Base-by-base conservation (phyloP, 2,113 vertebrate genomes). In the Ciconia boyciana region DNA sequence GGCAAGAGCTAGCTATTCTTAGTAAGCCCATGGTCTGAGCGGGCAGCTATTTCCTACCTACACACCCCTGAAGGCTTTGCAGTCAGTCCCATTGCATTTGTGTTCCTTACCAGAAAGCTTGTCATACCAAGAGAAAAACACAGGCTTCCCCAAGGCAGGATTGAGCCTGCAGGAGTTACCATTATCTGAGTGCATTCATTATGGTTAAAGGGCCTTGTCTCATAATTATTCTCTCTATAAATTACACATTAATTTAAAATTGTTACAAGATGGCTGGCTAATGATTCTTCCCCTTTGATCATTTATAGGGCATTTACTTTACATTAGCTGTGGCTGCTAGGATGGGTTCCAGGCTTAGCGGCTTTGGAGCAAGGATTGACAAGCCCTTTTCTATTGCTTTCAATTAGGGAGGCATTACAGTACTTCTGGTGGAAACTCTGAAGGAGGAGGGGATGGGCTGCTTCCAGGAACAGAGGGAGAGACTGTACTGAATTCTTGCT, bases 221-320 rank as follows among this genome's bases (percentile, higher is more conserved):
- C 22, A 2, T 76, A 84, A 58, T 87, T 62, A 55, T 74, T 39
- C 61, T 76, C 55, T 74, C 78, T 57, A 57, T 46, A 93, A 96
- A 93, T 75, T 41, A 62, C 78, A 70, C 17, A 52, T 84, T 89
- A 31, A 78, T 75, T 89, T 62, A 17, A 16, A 87, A 68, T 84
- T 70, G 84, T 78, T 94, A 54, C 77, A 87, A 70, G 46, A 41
- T 82, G 90, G 74, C 39, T 87, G 90, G 84, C 69, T 97, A 93
- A 97, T 93, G 81, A 58, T 87, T 94, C 81, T 64, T 68, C n/a
- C 39, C 84, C 65, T 93, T 81, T 49, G 92, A 58, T 96, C 89
- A 82, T 91, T 94, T 91, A 84, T 89, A 78, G 74, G 69, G 65
- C 80, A 54, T 87, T 94, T 81, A 75, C 72, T 77, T 29, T 16